Conservation (phyloP, 1,140 invertebrate genomes). For the Cataglyphis hispanica region DNA sequence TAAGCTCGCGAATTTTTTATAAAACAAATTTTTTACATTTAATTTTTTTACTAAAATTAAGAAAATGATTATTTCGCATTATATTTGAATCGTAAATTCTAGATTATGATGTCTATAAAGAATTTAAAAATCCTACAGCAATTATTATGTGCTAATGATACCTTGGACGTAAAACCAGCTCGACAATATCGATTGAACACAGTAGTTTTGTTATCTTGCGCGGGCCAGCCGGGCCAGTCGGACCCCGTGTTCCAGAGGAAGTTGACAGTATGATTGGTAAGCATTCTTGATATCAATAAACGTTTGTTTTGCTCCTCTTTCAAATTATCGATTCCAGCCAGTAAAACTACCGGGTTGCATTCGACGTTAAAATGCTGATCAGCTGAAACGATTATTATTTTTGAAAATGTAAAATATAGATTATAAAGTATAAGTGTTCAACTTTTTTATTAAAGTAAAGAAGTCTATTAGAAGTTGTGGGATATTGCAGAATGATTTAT, state of each 20-base stretch:
- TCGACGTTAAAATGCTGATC: slow-evolving; percentile 80
- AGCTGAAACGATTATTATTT: slow-evolving; percentile 41
- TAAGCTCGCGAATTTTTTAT: neutral
- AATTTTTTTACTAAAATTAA: neutral
- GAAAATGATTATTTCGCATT: neutral
- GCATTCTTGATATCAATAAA: slow-evolving; percentile 83
- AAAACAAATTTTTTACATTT: neutral
- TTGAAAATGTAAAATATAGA: neutral
- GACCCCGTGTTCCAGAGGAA: slow-evolving; percentile 96
- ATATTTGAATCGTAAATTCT: neutral
- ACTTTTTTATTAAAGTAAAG: neutral
- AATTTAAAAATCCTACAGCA: neutral
- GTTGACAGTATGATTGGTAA: slow-evolving; percentile 90
- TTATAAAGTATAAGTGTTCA: neutral
- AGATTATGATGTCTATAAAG: neutral
- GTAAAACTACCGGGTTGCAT: slow-evolving; percentile 79
- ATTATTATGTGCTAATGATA: slow-evolving; percentile 79
- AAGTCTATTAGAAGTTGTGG: neutral
- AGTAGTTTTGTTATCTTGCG: slow-evolving; percentile 88
- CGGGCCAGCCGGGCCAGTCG: slow-evolving; percentile 91
- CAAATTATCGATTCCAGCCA: slow-evolving; percentile 81
- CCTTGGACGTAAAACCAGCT: slow-evolving; percentile 96
- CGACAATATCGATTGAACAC: slow-evolving; percentile 93
- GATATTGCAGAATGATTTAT: slow-evolving; percentile 24
- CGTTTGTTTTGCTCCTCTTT: slow-evolving; percentile 80